Conservation (phyloP, 2,797 vertebrate genomes). For the Acanthiza pusilla region DNA sequence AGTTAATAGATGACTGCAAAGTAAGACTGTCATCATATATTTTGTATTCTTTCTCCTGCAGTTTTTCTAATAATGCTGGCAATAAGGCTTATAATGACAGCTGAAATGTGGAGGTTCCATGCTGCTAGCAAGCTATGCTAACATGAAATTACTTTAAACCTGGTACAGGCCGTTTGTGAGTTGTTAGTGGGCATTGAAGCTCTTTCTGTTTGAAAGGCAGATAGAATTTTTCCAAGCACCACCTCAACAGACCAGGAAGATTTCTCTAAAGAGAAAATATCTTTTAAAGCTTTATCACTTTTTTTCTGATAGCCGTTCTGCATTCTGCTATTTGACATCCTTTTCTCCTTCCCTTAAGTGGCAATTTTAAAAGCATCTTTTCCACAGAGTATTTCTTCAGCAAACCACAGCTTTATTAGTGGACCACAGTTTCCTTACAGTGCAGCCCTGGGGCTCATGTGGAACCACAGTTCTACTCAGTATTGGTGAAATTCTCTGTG, state of each 20-base stretch:
- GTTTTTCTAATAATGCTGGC: background rate
- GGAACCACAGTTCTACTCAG: background rate
- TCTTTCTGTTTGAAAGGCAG: background rate
- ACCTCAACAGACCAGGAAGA: background rate
- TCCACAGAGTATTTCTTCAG: background rate
- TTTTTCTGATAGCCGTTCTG: background rate
- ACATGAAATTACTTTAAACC: background rate
- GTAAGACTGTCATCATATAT: background rate
- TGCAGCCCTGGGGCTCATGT: background rate
- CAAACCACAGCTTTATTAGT: background rate
- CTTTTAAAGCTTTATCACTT: background rate
- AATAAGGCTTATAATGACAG: background rate
- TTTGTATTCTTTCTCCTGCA: background rate
- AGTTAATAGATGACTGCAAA: background rate
- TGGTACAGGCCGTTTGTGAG: background rate
- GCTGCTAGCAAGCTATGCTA: background rate
- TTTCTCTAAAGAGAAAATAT: background rate
- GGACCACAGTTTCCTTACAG: background rate
- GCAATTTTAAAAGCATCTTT: background rate
- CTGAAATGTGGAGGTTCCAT: background rate
- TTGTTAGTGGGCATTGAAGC: background rate
- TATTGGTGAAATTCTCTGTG: background rate
- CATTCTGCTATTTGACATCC: background rate
- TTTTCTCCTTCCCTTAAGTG: background rate
- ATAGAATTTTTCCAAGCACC: background rate